Percentiles rank a stretch among this genome's conserved stretches.
Conservation (phyloP, 2,113 vertebrate species). For the Aegithalos caudatus region DNA sequence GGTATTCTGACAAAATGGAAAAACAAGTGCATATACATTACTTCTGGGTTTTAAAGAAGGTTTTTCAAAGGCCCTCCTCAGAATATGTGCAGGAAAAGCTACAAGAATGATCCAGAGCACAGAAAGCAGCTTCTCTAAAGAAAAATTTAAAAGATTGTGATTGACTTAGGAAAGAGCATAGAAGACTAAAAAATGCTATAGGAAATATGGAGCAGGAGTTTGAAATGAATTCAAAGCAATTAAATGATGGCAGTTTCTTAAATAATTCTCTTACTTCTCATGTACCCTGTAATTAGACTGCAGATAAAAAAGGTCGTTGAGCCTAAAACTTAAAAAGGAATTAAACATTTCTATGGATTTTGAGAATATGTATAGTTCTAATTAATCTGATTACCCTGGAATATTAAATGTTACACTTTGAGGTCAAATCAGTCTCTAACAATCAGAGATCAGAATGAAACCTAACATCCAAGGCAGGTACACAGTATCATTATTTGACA, state of each 20-base stretch:
- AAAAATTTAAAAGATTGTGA: not conserved
- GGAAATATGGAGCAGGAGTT: not conserved
- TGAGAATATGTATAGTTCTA: not conserved
- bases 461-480: not conserved
- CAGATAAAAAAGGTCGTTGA: not conserved
- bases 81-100: not conserved
- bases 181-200: not conserved
- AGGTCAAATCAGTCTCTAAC: not conserved
- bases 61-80: not conserved
- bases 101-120: not conserved
- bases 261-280: conserved; percentile 28
- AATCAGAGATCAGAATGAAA: not conserved
- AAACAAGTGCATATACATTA: not conserved
- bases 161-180: not conserved
- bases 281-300: not conserved
- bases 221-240: conserved; percentile 16
- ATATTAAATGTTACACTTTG: not conserved
- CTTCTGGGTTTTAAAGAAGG: not conserved
- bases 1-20: not conserved
- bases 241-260: not conserved
- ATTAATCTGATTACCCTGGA: not conserved
- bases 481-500: not conserved
- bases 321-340: conserved; percentile 6
- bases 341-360: conserved; percentile 2
- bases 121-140: not conserved